These are phyloP conservation scores for Diaprepes abbreviatus DNA, from an alignment of 2,888 invertebrate species.

Conservation along the genomic window DNA sequence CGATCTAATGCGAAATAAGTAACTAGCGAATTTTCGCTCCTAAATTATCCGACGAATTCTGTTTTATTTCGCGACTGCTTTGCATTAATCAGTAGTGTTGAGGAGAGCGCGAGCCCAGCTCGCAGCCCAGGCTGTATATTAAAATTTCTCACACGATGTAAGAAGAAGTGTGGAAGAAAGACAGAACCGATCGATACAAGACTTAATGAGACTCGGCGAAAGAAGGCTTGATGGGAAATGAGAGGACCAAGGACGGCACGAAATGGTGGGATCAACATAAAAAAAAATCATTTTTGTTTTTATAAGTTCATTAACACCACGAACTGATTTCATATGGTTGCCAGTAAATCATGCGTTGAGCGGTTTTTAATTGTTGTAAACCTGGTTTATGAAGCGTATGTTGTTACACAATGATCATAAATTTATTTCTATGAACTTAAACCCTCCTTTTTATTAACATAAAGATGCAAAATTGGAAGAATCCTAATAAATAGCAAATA, in stretches of 20 bases:
- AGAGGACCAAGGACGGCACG: slow-evolving; percentile 53
- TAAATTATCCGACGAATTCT: slow-evolving; percentile 51
- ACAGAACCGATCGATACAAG: slow-evolving; percentile 64
- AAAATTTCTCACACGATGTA: slow-evolving; percentile 66
- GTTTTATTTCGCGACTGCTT: slow-evolving; percentile 56
- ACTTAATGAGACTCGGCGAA: slow-evolving; percentile 66
- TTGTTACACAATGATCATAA: too few species aligned
- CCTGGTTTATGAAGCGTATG: too few species aligned
- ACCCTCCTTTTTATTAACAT: too few species aligned
- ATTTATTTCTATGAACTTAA: too few species aligned
- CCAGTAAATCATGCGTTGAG: too few species aligned
- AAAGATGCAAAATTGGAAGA: too few species aligned
- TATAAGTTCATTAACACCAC: too few species aligned
- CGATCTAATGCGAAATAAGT: slow-evolving; percentile 33
- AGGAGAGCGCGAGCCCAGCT: slow-evolving; percentile 48
- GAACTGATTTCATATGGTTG: too few species aligned
- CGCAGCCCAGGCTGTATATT: slow-evolving; percentile 64
- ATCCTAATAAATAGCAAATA: too few species aligned
- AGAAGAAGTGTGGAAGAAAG: slow-evolving; percentile 65
- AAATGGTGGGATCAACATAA: slow-evolving; percentile 40
- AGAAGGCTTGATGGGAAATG: slow-evolving; percentile 65
- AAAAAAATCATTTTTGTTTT: too few species aligned
- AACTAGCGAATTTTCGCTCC: slow-evolving; percentile 48
- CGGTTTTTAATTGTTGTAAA: too few species aligned
- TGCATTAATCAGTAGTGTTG: slow-evolving; percentile 65